Percentiles rank a stretch among this genome's conserved stretches.
phyloP scores from a whole-genome alignment of 2,888 invertebrate genomes.

The Congeria kusceri region DNA sequence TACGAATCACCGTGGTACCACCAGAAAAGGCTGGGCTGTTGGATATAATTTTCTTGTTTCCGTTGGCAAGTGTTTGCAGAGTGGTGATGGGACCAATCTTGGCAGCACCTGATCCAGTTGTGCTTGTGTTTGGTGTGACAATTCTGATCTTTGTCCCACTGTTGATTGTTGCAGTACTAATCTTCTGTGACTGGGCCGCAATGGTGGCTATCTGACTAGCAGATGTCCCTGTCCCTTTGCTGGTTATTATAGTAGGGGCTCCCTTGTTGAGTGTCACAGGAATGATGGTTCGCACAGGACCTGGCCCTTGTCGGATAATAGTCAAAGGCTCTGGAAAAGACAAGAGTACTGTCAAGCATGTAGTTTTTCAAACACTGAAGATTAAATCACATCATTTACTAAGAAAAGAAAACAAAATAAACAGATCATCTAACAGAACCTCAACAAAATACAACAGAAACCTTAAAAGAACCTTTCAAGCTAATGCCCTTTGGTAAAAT shows the following conservation, averaged over 20 bases:
- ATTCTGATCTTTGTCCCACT: slow-evolving; percentile 45
- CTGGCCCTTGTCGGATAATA: slow-evolving; percentile 60
- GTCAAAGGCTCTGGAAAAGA: slow-evolving; percentile 59
- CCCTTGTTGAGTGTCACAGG: slow-evolving; percentile 45
- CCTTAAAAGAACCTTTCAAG: too few species aligned
- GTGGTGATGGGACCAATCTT: slow-evolving; percentile 46
- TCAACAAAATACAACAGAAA: too few species aligned
- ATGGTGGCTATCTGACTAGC: slow-evolving; percentile 32
- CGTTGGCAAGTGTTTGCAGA: slow-evolving; percentile 46
- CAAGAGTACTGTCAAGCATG: too few species aligned
- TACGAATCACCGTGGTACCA: slow-evolving; percentile 36
- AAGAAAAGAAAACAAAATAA: too few species aligned
- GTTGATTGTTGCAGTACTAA: slow-evolving; percentile 27
- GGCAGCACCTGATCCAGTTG: slow-evolving; percentile 9
- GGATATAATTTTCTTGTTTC: slow-evolving; percentile 44
- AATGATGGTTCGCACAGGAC: slow-evolving; percentile 51
- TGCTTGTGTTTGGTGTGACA: slow-evolving; percentile 37
- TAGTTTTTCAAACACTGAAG: too few species aligned
- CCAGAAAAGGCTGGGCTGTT: slow-evolving; percentile 50
- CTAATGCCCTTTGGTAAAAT: too few species aligned
- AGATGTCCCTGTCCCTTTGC: slow-evolving; percentile 22
- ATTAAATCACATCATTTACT: too few species aligned
- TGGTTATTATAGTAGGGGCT: slow-evolving; percentile 15
- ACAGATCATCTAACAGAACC: too few species aligned
- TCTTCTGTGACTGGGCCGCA: slow-evolving; percentile 54